Conservation (phyloP, 1,140 invertebrate species). For the Pissodes strobi region DNA sequence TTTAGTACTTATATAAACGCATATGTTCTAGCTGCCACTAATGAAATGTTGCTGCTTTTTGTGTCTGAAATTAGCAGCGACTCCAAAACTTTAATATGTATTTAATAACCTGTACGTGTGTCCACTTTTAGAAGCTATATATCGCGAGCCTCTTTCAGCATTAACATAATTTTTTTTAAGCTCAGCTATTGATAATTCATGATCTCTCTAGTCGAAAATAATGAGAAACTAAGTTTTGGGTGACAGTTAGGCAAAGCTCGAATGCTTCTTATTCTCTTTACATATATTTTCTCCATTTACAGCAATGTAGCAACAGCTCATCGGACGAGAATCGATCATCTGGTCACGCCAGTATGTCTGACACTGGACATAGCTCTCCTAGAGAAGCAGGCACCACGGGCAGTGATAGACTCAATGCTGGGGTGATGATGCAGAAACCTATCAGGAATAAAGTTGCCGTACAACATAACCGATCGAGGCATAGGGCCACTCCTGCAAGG, state of each 20-base stretch:
- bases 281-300: constrained; percentile 8
- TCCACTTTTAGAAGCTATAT: too few species aligned
- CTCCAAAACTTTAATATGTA: too few species aligned
- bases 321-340: constrained; percentile 87
- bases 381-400: constrained; percentile 65
- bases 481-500: constrained; percentile 70
- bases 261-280: not conserved
- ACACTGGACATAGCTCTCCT: constrained; percentile 73
- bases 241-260: not conserved
- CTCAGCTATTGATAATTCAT: too few species aligned
- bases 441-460: constrained; percentile 60
- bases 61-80: too few species aligned
- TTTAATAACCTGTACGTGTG: too few species aligned
- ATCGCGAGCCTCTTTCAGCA: too few species aligned
- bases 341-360: constrained; percentile 90
- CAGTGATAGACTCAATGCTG: constrained; percentile 70
- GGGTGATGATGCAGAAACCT: constrained; percentile 66
- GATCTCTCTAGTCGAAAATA: too few species aligned
- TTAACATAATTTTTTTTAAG: too few species aligned
- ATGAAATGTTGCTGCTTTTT: too few species aligned
- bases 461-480: constrained; percentile 64
- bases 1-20: too few species aligned
- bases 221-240: too few species aligned
- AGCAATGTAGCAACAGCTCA: constrained; percentile 80
- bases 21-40: too few species aligned